Evolutionary conservation across 1,140 invertebrate species (phyloP).

Genomic region (Bombyx mandarina): DNA sequence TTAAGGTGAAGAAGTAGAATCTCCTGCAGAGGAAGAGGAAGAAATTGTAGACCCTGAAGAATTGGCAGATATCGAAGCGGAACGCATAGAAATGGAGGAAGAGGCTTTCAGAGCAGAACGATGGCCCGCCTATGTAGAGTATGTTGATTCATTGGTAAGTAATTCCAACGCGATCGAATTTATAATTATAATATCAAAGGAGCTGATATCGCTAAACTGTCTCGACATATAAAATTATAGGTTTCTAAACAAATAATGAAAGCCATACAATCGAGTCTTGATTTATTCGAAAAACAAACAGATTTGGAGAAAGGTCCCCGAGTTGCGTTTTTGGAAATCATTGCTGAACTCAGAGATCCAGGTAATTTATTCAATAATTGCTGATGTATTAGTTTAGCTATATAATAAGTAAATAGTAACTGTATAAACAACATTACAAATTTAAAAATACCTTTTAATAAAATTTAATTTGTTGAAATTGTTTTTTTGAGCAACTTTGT

Average conservation of each 20-base stretch:
- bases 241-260: constrained; percentile 58
- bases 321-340: constrained; percentile 56
- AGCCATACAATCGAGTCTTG: constrained; percentile 51
- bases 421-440: too few relatives aligned
- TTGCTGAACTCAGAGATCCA: constrained; percentile 60
- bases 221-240: constrained; percentile 17
- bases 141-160: constrained; percentile 55
- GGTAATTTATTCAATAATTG: constrained; percentile 20
- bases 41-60: constrained; percentile 48
- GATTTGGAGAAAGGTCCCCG: constrained; percentile 55
- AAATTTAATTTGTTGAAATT: too few relatives aligned
- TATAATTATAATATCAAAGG: background rate
- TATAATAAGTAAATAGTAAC: too few relatives aligned
- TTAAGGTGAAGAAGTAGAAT: constrained; percentile 54
- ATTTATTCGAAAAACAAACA: constrained; percentile 57
- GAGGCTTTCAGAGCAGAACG: constrained; percentile 47
- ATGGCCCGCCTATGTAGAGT: constrained; percentile 63
- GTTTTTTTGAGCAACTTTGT: too few relatives aligned
- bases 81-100: constrained; percentile 43
- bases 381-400: too few relatives aligned
- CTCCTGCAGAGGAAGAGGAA: constrained; percentile 51
- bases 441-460: too few relatives aligned
- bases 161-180: background rate
- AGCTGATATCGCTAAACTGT: background rate
- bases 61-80: constrained; percentile 55